Conservation (phyloP, 2,113 vertebrate species). For the Rissa tridactyla region DNA sequence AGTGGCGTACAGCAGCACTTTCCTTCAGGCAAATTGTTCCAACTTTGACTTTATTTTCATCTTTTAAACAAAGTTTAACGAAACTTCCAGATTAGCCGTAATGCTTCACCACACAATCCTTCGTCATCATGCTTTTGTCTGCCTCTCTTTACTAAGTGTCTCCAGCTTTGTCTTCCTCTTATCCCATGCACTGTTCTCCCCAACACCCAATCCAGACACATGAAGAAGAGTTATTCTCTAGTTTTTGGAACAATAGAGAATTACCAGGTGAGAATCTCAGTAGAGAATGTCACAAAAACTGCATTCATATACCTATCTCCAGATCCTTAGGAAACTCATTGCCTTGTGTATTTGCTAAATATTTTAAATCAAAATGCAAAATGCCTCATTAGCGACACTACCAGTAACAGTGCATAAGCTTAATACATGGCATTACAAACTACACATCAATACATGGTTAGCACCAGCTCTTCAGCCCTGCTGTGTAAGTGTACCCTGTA, state of each 20-base stretch:
- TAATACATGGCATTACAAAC: neutral
- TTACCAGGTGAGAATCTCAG: neutral
- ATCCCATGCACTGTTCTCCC: no score
- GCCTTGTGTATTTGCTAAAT: neutral
- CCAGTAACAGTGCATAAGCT: neutral
- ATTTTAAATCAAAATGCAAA: neutral
- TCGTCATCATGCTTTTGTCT: neutral
- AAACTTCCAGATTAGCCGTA: neutral
- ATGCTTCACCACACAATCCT: neutral
- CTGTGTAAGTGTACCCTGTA: neutral
- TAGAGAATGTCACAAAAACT: neutral
- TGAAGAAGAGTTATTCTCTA: neutral
- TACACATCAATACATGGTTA: neutral
- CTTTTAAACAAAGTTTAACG: neutral
- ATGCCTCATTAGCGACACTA: neutral
- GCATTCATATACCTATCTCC: neutral
- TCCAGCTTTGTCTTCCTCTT: neutral
- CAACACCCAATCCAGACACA: neutral
- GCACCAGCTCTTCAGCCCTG: slow-evolving; percentile 14
- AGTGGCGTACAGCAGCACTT: neutral
- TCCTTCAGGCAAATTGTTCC: neutral
- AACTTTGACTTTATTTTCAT: neutral
- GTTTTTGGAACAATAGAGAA: neutral
- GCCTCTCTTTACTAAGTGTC: neutral
- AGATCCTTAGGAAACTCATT: neutral